Evolutionary conservation across 2,797 vertebrate species (phyloP).

Genomic region (Peromyscus eremicus): DNA sequence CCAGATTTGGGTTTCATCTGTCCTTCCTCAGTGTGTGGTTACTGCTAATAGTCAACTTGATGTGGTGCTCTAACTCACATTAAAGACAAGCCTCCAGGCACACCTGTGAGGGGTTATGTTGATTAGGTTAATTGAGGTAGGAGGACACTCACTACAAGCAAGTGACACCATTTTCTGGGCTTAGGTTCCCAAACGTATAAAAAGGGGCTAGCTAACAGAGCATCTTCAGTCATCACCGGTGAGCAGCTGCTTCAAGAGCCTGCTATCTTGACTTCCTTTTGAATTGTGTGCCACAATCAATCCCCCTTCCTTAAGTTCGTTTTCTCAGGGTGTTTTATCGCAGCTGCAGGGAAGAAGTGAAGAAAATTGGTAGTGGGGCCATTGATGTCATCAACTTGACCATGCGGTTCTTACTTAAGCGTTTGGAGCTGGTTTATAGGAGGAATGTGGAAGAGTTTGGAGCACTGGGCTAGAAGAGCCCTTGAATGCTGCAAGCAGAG

Average conservation of each 20-base stretch:
- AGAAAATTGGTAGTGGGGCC: neutral
- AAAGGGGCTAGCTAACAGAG: neutral
- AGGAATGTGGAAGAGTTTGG: neutral
- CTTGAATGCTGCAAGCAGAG: neutral
- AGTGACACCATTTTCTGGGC: neutral
- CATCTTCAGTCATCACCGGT: neutral
- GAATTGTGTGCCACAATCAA: neutral
- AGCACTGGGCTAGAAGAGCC: neutral
- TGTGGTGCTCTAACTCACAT: neutral
- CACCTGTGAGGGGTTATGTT: neutral
- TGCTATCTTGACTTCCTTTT: too few relatives aligned
- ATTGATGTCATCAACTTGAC: neutral
- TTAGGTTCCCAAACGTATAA: neutral
- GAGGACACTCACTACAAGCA: neutral
- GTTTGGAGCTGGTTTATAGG: neutral
- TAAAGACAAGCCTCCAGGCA: neutral
- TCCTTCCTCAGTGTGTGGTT: neutral
- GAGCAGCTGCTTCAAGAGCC: neutral
- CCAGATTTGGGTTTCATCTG: slow-evolving; percentile 5
- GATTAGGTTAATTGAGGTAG: neutral
- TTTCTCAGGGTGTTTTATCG: neutral
- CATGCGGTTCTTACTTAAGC: neutral
- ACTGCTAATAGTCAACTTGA: neutral
- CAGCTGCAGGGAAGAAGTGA: neutral
- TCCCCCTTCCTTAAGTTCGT: neutral